Evolutionary conservation across 2,113 vertebrate genomes (phyloP), one percentile per base, ranked within the genome.

Genomic region (Urocitellus parryii): DNA sequence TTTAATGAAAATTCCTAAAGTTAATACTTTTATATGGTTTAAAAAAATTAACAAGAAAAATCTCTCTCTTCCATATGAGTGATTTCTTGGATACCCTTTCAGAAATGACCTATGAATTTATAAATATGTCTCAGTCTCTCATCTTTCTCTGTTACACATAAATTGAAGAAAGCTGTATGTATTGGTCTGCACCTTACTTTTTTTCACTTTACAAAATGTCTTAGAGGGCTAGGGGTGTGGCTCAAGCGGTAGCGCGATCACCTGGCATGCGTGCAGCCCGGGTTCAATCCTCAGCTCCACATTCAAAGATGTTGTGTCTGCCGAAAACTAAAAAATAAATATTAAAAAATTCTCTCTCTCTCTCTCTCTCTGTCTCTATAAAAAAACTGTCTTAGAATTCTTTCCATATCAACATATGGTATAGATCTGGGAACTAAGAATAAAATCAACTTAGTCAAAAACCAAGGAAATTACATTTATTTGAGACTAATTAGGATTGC

Each of bases 1-100:
- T 76, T 73, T 56, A 58, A 85, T 92, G 88, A 56, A n/a, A 63
- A 90, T 90, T 83, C 74, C 77, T 56, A 78, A 81, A 90, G 70
- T 53, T 65, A 72, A 80, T 68, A 81, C 2, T 9, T 76, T n/a
- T 5, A 20, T 58, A 37, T 58, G 8, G 8, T 84, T n/a, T 39
- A 24, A 51, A 85, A 90, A 68, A 39, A 42, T 9, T 2, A 39
- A n/a, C 4, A 48, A 22, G 24, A 45, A 70, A 39, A 81, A 2
- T 17, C 5, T 77, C 48, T 78, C 37, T 56, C 48, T 14, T 8
- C 3, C 53, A 73, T 4, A 32, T 27, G 24, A 45, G 53, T 68
- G 11, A 6, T 85, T 88, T 80, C 80, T 65, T 89, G 53, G 32
- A 17, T 72, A 76, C 24, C 29, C 29, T 70, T 88, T 89, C 53